phyloP scores from a whole-genome alignment of 1,140 invertebrate species.

The Anastrepha ludens region DNA sequence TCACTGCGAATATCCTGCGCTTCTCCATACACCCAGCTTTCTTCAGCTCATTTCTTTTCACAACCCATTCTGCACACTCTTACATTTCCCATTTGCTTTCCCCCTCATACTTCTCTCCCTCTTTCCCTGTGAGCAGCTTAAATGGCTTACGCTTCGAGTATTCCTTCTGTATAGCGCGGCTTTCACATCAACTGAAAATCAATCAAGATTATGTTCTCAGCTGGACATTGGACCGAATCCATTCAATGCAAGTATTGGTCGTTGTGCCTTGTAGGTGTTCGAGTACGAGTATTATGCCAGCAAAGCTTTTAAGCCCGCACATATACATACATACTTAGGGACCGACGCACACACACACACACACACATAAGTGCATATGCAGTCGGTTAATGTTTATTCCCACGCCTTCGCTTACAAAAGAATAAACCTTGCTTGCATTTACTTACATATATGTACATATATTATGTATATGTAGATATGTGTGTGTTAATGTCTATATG shows the following conservation, averaged over 20 bases:
- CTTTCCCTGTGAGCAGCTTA: constrained; percentile 1
- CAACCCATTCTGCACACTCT: not conserved
- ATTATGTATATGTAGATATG: not conserved
- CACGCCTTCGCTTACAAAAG: not conserved
- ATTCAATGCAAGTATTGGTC: not conserved
- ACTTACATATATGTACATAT: not conserved
- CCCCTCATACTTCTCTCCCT: not conserved
- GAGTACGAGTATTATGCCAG: constrained; percentile 45
- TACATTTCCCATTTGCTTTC: not conserved
- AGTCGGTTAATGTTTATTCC: not conserved
- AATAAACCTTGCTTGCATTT: not conserved
- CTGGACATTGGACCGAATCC: constrained; percentile 34
- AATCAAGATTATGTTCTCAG: constrained; percentile 52
- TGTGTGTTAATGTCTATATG: not conserved
- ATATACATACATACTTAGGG: constrained; percentile 2
- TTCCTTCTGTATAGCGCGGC: constrained; percentile 11
- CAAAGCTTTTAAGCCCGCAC: constrained; percentile 28
- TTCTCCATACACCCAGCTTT: no score
- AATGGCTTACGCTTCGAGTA: constrained; percentile 29
- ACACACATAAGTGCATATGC: not conserved
- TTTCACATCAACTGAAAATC: constrained; percentile 45
- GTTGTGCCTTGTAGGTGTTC: constrained; percentile 44
- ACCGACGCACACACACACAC: not conserved
- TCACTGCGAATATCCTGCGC: not conserved
- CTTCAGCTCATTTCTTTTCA: not conserved